A percentile compares a stretch with the other conserved stretches of the same genome.
phyloP scores from a whole-genome alignment of 2,113 vertebrate species.

The Microtus ochrogaster region DNA sequence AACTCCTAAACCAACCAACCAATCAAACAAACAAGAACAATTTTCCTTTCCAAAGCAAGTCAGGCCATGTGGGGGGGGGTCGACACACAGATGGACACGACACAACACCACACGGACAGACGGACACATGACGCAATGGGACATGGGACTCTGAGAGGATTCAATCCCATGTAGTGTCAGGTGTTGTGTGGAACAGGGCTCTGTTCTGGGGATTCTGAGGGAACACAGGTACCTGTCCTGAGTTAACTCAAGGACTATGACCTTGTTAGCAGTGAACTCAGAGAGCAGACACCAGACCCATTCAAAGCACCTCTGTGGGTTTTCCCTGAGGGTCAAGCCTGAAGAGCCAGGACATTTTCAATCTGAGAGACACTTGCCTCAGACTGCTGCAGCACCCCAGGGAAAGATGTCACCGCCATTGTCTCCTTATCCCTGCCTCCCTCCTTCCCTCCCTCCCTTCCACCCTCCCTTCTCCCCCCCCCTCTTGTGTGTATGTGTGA shows the following conservation, averaged over 20 bases:
- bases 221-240: not conserved
- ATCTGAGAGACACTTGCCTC: not conserved
- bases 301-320: not conserved
- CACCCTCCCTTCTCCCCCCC: not conserved
- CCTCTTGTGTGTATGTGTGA: not conserved
- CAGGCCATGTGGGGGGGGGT: not conserved
- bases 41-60: not conserved
- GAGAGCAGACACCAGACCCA: not conserved
- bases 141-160: too few relatives aligned
- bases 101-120: too few relatives aligned
- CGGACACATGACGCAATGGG: too few relatives aligned
- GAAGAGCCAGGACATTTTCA: not conserved
- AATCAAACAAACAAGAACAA: not conserved
- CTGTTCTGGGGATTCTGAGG: not conserved
- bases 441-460: too few relatives aligned
- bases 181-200: too few relatives aligned
- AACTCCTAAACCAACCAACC: not conserved
- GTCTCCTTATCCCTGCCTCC: not conserved
- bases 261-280: not conserved
- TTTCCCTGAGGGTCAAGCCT: not conserved
- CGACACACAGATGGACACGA: too few relatives aligned
- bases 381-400: not conserved
- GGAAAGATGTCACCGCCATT: not conserved
- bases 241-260: rapidly evolving
- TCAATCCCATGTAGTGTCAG: not conserved